Evolutionary conservation across 2,888 invertebrate species (phyloP).

Genomic region (Melanotus villosus): DNA sequence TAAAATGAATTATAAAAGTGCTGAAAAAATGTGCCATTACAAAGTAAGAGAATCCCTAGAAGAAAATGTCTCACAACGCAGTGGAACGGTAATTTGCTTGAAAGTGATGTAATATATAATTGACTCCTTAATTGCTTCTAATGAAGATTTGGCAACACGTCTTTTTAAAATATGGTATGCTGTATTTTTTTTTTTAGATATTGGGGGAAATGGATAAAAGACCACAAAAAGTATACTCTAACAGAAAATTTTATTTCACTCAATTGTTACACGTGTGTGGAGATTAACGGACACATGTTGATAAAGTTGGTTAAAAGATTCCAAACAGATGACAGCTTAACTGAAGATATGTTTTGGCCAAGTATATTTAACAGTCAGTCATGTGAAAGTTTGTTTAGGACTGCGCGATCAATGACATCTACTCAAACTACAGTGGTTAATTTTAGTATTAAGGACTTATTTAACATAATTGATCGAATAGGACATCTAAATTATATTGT

Average conservation of each 20-base stretch:
- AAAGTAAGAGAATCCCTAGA: too few relatives aligned
- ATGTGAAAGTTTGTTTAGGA: conserved; percentile 32
- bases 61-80: conserved; percentile 23
- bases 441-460: conserved; percentile 34
- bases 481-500: too few relatives aligned
- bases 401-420: conserved; percentile 29
- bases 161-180: conserved; percentile 41
- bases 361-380: conserved; percentile 24
- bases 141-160: conserved; percentile 5
- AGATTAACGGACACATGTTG: conserved; percentile 37
- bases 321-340: background rate
- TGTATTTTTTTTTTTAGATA: conserved; percentile 36
- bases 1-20: conserved; percentile 35
- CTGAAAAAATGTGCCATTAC: background rate
- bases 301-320: background rate
- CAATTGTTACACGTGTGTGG: conserved; percentile 36
- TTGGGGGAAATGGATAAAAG: conserved; percentile 31
- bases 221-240: conserved; percentile 12
- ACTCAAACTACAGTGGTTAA: conserved; percentile 35
- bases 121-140: conserved; percentile 23
- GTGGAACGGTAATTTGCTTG: conserved; percentile 35
- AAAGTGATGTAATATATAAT: conserved; percentile 43
- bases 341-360: conserved; percentile 13
- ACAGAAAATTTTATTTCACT: conserved; percentile 35
- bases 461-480: too few relatives aligned